Percentiles rank a stretch among this genome's conserved stretches.
phyloP scores from a whole-genome alignment of 2,888 invertebrate genomes.

The Nymphalis c-album region DNA sequence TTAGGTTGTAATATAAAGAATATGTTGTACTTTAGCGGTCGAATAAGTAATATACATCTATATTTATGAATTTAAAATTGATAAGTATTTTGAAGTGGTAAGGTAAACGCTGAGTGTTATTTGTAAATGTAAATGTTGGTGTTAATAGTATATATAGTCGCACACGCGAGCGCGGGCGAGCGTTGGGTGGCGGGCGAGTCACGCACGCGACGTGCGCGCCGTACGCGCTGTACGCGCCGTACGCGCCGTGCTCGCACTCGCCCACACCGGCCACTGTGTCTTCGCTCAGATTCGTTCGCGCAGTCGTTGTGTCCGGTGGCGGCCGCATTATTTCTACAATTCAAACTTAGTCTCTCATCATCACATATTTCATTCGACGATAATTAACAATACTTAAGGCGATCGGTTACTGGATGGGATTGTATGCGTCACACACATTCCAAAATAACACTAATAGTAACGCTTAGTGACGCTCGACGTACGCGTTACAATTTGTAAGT shows the following conservation, averaged over 20 bases:
- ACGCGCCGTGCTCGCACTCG: constrained; percentile 20
- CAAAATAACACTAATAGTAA: constrained; percentile 72
- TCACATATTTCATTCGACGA: constrained; percentile 44
- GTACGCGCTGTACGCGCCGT: too few species aligned
- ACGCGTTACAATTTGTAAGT: constrained; percentile 72
- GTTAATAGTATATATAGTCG: constrained; percentile 46
- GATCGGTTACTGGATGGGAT: constrained; percentile 45
- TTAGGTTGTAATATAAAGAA: constrained; percentile 67
- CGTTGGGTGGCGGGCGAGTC: background rate
- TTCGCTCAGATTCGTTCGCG: constrained; percentile 75
- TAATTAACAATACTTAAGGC: constrained; percentile 40
- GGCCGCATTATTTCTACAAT: constrained; percentile 2
- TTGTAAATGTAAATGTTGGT: constrained; percentile 74
- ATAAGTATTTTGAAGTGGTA: constrained; percentile 71
- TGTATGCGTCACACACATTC: constrained; percentile 75
- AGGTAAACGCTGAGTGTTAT: constrained; percentile 72
- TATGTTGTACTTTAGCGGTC: constrained; percentile 67
- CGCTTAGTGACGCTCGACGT: constrained; percentile 63
- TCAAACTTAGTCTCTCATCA: constrained; percentile 26
- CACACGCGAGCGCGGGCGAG: constrained; percentile 4
- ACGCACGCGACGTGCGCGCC: constrained; percentile 1
- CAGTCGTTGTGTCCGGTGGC: constrained; percentile 49
- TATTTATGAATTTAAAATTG: constrained; percentile 72
- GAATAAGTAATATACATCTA: constrained; percentile 67
- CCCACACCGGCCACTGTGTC: constrained; percentile 56